A percentile compares a stretch with the other conserved stretches of the same genome.
These are phyloP conservation scores for Bombus impatiens DNA, from an alignment of 1,140 invertebrate species.

Conservation along the genomic window DNA sequence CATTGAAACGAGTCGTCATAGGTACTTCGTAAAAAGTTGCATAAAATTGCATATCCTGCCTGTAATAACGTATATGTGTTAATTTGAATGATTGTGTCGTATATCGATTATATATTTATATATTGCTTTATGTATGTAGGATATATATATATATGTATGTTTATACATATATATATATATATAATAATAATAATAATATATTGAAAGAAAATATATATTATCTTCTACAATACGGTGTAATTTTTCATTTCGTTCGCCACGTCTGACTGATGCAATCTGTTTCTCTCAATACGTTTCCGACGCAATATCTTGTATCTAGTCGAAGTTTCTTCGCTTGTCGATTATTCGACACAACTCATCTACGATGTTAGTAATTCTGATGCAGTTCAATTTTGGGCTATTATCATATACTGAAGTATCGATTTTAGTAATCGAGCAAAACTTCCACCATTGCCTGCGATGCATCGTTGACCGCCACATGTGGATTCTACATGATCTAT, in stretches of 20 bases:
- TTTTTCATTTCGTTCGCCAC: constrained; percentile 51
- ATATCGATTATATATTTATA: constrained; percentile 74
- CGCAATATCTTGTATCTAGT: background rate
- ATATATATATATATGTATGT: constrained; percentile 67
- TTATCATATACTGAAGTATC: background rate
- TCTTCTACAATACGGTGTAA: constrained; percentile 68
- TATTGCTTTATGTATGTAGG: constrained; percentile 72
- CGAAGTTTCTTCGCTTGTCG: background rate
- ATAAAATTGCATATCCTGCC: constrained; percentile 70
- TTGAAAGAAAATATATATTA: constrained; percentile 70
- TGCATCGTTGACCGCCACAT: background rate
- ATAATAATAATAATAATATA: constrained; percentile 63
- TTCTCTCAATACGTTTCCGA: constrained; percentile 43
- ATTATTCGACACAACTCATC: background rate
- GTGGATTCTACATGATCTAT: background rate
- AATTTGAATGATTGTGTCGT: constrained; percentile 71
- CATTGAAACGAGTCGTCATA: constrained; percentile 56
- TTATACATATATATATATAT: constrained; percentile 46
- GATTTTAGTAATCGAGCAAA: background rate
- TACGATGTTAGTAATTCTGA: background rate
- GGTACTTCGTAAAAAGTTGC: constrained; percentile 66
- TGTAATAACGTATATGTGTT: constrained; percentile 67
- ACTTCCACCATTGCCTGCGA: background rate
- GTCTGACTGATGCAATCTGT: constrained; percentile 51
- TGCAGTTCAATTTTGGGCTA: background rate